Percentiles rank a stretch among this genome's conserved stretches.
Conservation (phyloP, 2,888 invertebrate genomes). For the Limenitis camilla region DNA sequence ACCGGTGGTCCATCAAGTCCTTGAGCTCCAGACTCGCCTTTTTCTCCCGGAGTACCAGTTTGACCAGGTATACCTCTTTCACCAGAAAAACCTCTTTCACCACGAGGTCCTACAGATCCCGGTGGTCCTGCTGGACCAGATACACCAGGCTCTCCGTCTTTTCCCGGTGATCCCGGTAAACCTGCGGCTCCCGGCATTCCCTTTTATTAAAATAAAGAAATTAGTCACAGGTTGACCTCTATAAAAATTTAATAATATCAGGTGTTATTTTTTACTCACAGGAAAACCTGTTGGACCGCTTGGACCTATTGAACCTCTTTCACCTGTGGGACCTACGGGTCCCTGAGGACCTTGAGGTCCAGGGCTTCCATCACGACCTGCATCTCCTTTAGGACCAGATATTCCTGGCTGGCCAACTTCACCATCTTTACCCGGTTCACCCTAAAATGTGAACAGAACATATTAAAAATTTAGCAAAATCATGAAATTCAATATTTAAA, state of each 20-base stretch:
- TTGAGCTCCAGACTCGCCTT: constrained; percentile 79
- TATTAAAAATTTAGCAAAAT: background rate
- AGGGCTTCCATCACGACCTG: constrained; percentile 84
- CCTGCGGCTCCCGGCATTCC: constrained; percentile 85
- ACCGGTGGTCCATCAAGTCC: constrained; percentile 82
- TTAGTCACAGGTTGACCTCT: background rate
- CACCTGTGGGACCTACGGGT: constrained; percentile 80
- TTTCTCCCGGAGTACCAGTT: constrained; percentile 77
- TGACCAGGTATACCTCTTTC: constrained; percentile 82
- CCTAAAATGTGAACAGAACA: constrained; percentile 55
- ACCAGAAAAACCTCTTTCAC: constrained; percentile 82
- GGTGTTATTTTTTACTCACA: constrained; percentile 51
- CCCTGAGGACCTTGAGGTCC: constrained; percentile 85
- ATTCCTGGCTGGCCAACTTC: constrained; percentile 83
- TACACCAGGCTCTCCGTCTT: constrained; percentile 84
- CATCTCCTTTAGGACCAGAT: constrained; percentile 84
- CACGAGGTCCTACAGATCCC: constrained; percentile 77
- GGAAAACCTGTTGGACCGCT: constrained; percentile 87
- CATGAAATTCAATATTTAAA: background rate
- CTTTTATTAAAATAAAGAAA: background rate
- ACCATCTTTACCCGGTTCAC: constrained; percentile 87
- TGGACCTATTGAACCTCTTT: constrained; percentile 84
- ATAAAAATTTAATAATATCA: background rate
- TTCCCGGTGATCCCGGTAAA: constrained; percentile 82
- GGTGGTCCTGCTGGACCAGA: constrained; percentile 78